These are phyloP conservation scores for Dasyprocta punctata DNA, from an alignment of 2,113 vertebrate genomes.

Conservation along the genomic window DNA sequence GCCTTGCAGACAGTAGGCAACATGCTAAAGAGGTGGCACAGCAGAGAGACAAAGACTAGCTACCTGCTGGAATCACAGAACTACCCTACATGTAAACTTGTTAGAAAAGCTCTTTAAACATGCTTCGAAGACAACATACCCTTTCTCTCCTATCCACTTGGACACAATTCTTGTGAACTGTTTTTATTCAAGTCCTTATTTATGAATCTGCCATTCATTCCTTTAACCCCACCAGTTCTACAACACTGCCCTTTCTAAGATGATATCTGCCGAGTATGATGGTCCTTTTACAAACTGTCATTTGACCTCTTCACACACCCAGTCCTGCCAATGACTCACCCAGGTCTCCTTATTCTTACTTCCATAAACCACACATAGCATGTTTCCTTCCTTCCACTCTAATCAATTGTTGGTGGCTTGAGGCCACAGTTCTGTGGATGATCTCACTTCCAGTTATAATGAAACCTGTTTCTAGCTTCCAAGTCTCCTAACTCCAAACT, in stretches of 20 bases:
- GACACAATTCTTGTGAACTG: not conserved
- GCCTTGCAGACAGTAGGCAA: not conserved
- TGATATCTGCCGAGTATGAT: not conserved
- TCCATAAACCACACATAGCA: not conserved
- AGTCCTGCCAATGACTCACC: not conserved
- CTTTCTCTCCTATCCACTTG: not conserved
- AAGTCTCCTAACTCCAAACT: not conserved
- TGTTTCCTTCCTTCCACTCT: not conserved
- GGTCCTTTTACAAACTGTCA: not conserved
- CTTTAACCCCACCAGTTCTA: not conserved
- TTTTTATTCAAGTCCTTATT: not conserved
- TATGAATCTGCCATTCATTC: not conserved
- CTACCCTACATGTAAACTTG: not conserved
- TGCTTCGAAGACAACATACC: not conserved
- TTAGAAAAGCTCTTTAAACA: not conserved
- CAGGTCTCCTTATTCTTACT: not conserved
- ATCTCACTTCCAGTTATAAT: not conserved
- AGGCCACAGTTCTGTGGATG: not conserved
- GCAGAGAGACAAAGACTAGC: not conserved
- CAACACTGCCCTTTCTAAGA: not conserved
- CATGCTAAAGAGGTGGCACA: not conserved
- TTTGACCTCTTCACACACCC: accelerated
- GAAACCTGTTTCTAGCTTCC: not conserved
- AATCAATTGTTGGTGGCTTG: not conserved
- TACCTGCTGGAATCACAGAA: not conserved